Evolutionary conservation across 92 coral and sea anemone species (phyloP).

Genomic region (Epizoanthus fatuus): DNA sequence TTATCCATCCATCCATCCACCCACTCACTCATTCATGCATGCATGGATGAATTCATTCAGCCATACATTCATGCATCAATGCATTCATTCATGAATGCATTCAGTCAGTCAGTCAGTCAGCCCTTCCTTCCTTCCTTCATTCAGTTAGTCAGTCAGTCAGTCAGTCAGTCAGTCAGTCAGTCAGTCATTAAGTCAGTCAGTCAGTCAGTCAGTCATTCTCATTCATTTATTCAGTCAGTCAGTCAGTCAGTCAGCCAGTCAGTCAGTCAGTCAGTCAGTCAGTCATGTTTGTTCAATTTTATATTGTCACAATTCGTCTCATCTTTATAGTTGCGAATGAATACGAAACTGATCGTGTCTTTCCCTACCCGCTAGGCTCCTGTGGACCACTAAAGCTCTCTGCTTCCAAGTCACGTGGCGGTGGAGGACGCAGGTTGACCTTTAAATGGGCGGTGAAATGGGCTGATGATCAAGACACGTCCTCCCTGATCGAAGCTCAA

Average conservation of each 20-base stretch:
- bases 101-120: background rate
- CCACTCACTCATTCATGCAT: background rate
- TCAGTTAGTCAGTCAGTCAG: background rate
- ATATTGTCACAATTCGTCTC: background rate
- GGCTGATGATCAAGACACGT: slow-evolving; percentile 47
- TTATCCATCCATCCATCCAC: background rate
- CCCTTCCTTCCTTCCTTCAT: too few relatives aligned
- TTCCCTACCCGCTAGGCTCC: slow-evolving; percentile 47
- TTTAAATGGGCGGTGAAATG: slow-evolving; percentile 69
- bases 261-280: background rate
- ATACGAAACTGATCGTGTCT: background rate
- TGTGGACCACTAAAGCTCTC: slow-evolving; percentile 61
- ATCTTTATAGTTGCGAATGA: background rate
- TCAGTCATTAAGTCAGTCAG: background rate
- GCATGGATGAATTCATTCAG: too few relatives aligned
- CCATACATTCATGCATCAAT: background rate
- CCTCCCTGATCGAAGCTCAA: slow-evolving; percentile 32
- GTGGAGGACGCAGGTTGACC: slow-evolving; percentile 74
- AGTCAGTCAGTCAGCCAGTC: background rate
- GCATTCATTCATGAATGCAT: background rate
- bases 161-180: background rate
- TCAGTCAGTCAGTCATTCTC: background rate
- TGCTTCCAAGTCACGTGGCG: slow-evolving; percentile 68
- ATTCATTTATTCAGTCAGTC: background rate
- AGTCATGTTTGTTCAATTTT: background rate